Evolutionary conservation across 2,888 invertebrate species (phyloP), one percentile per base, ranked within the genome.

Genomic region (Melipona bicolor): DNA sequence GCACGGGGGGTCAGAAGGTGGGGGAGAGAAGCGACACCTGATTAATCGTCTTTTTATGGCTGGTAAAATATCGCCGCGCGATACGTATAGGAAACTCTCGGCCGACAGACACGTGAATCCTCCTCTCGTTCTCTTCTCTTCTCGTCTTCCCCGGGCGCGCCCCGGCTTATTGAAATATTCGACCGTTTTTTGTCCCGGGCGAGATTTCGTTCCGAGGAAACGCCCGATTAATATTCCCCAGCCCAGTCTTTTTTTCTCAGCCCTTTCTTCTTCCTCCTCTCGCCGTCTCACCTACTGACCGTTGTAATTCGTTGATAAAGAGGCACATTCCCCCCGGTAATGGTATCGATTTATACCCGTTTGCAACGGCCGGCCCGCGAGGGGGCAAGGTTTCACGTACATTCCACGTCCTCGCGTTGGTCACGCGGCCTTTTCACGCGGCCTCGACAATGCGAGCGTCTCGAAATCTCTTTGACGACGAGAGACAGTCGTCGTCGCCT

Each of bases 31-130:
- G 68, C 74, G 74, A 81, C 77, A 65, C 82, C 84, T 86, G 88
- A 89, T 89, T 89, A 89, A 89, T 89, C 87, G 89, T 81, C 84
- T 85, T 88, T 89, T 89, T 88, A 87, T 83, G 88, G 81, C 85
- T 77, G 80, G 81, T 85, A 77, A 88, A 88, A 88, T 88, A 85
- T 88, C 83, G 83, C 69, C 73, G 75, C 54, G 78, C 70, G 77
- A 74, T 77, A 83, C 82, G 77, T 77, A 27, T 1, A 73, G 83
- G 70, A 71, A 77, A 83, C 65, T 70, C 77, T 74, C 32, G 73
- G 27, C 62, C 70, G 83, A 82, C 83, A 52, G 67, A 62, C 32
- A 64, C 56, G 67, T 72, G 54, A 59, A 67, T 84, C 59, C 68
- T 32, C 59, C 50, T 64, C 32, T 54, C 54, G 43, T 43, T 43